Conservation (phyloP, 2,888 invertebrate species). For the Mesorhabditis sp. region DNA sequence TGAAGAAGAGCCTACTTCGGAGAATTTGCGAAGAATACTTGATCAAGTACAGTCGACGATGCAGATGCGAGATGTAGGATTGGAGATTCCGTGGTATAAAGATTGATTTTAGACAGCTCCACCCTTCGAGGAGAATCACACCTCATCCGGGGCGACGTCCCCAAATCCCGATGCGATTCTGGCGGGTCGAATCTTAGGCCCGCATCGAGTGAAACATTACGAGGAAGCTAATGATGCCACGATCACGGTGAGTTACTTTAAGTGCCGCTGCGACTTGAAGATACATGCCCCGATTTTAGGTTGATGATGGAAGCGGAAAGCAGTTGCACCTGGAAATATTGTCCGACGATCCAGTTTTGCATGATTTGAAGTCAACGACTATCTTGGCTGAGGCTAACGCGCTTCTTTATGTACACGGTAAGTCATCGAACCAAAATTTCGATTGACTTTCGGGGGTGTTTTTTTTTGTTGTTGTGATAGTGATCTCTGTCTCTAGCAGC, state of each 20-base stretch:
- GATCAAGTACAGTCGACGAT: constrained; percentile 2
- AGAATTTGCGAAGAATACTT: constrained; percentile 4
- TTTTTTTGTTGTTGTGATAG: neutral
- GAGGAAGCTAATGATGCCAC: neutral
- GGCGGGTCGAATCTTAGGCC: constrained; percentile 5
- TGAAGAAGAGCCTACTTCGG: neutral
- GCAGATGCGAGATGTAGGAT: neutral
- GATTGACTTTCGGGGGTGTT: neutral
- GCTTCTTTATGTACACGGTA: neutral
- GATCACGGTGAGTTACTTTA: neutral
- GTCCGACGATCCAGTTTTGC: neutral
- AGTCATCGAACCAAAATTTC: neutral
- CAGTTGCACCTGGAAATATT: neutral
- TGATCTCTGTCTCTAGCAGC: neutral
- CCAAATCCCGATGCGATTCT: neutral
- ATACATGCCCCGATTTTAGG: neutral
- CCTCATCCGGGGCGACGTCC: neutral
- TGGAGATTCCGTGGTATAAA: neutral
- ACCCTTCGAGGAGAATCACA: neutral
- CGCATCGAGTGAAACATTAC: neutral
- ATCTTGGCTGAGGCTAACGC: neutral
- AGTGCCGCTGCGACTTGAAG: too few relatives aligned
- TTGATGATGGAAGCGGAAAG: neutral
- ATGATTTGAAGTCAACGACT: neutral
- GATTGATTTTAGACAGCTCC: neutral